These are phyloP conservation scores for Ormyrus rosae DNA, from an alignment of 2,888 invertebrate genomes.

Conservation along the genomic window DNA sequence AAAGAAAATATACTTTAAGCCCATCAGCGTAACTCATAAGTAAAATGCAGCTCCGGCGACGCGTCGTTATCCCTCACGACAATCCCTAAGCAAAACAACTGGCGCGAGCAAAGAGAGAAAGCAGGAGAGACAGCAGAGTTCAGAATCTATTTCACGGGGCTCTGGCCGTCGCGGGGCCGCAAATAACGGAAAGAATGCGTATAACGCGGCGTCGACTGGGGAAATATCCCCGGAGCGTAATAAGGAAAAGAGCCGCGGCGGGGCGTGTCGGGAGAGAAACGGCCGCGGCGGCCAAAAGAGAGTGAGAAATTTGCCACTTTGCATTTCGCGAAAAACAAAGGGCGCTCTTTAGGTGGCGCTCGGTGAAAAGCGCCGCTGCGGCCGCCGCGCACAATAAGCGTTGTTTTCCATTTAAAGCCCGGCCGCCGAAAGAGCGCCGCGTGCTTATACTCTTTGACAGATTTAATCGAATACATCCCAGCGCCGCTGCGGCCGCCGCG, in stretches of 20 bases:
- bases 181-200: slow-evolving; percentile 29
- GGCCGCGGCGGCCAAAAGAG: neutral
- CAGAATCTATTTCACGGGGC: neutral
- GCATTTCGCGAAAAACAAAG: neutral
- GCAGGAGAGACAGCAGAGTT: neutral
- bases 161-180: neutral
- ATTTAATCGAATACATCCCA: neutral
- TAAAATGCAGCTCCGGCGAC: neutral
- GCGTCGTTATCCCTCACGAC: neutral
- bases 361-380: neutral
- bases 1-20: no score
- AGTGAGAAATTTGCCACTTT: slow-evolving; percentile 33
- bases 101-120: neutral
- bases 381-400: neutral
- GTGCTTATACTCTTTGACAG: neutral
- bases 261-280: no score
- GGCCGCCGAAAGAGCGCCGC: no score
- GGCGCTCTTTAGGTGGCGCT: neutral
- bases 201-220: neutral
- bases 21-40: neutral
- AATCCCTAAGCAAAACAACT: no score
- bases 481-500: no score
- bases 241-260: neutral
- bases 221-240: neutral
- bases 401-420: no score